Percentiles rank a stretch among this genome's conserved stretches.
These are phyloP conservation scores for Hystrix cristata DNA, from an alignment of 2,113 vertebrate species.

Conservation along the genomic window DNA sequence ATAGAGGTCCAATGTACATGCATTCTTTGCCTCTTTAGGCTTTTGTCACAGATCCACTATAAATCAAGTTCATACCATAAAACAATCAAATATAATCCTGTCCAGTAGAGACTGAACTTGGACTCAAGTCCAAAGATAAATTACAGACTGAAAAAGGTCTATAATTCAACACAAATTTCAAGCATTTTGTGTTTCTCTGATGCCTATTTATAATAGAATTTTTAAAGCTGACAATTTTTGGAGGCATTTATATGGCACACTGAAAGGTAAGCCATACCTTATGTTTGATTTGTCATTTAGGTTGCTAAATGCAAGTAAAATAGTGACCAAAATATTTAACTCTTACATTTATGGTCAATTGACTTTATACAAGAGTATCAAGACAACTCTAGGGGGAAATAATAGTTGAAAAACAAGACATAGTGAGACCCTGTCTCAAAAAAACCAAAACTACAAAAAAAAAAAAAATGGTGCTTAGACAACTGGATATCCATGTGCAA, in stretches of 20 bases:
- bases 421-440: too few relatives aligned
- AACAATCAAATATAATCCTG: not conserved
- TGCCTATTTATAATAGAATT: not conserved
- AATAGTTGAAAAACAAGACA: not conserved
- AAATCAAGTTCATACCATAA: not conserved
- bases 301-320: conserved; percentile 53
- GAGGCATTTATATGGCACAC: not conserved
- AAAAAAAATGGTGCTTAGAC: not conserved
- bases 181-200: not conserved
- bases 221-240: not conserved
- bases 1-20: not conserved
- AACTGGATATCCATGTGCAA: not conserved
- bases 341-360: not conserved
- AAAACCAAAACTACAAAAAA: too few relatives aligned
- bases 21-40: not conserved
- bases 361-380: not conserved
- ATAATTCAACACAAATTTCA: not conserved
- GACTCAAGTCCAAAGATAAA: not conserved
- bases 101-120: not conserved
- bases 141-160: not conserved
- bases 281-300: not conserved
- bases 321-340: not conserved
- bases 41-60: not conserved
- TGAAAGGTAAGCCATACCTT: not conserved
- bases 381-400: not conserved